phyloP scores from a whole-genome alignment of 2,113 vertebrate genomes.

The Aplodontia rufa region DNA sequence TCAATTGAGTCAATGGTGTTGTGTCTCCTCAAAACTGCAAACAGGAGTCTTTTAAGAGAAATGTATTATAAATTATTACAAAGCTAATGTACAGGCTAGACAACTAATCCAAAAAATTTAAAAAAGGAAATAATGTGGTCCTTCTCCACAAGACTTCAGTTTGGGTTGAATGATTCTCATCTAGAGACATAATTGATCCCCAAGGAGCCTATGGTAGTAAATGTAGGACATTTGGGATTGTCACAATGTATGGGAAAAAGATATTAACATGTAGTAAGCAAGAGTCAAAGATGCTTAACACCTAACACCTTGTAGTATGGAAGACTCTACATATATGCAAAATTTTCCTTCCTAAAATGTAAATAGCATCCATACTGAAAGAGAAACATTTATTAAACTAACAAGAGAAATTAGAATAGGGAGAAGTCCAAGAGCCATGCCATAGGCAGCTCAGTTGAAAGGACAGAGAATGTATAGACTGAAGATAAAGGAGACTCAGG shows the following conservation, averaged over 20 bases:
- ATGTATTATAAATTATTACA: not conserved
- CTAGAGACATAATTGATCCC: not conserved
- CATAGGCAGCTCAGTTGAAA: not conserved
- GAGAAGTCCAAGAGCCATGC: not conserved
- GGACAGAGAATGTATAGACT: not conserved
- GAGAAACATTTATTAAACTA: slow-evolving; percentile 1
- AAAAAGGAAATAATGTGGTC: not conserved
- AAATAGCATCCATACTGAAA: not conserved
- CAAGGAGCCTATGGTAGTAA: not conserved
- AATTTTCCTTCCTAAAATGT: not conserved
- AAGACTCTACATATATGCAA: not conserved
- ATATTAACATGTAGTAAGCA: not conserved
- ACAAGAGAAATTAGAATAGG: not conserved
- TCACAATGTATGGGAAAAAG: not conserved
- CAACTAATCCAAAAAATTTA: not conserved
- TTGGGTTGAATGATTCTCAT: not conserved
- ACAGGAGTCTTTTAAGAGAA: not conserved
- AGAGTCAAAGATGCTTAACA: not conserved
- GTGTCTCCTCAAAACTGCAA: not conserved
- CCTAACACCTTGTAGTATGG: not conserved
- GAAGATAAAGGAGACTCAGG: not conserved
- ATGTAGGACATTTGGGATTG: not conserved
- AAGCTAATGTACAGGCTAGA: slow-evolving; percentile 2
- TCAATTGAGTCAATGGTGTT: not conserved
- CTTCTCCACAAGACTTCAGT: not conserved